phyloP scores from a whole-genome alignment of 2,888 invertebrate species.

The Ophion slaviceki region DNA sequence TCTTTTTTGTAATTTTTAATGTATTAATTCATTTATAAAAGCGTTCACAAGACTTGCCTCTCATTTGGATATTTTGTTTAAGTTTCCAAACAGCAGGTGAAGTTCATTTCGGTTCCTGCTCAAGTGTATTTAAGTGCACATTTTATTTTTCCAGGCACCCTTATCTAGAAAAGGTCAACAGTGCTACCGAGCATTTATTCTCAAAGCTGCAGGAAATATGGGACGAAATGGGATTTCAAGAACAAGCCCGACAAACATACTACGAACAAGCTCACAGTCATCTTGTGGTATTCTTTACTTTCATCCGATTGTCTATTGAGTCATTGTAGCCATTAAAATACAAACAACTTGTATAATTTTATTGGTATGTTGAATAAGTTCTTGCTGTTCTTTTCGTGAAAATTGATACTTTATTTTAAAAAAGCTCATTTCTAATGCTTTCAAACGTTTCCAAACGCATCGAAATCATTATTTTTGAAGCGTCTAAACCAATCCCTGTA shows the following conservation, averaged over 20 bases:
- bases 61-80: not conserved
- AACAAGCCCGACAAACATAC: slow-evolving; percentile 66
- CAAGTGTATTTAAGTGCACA: too few species aligned
- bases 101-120: not conserved
- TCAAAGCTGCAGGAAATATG: slow-evolving; percentile 71
- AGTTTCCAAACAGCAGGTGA: not conserved
- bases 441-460: too few species aligned
- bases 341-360: not conserved
- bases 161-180: slow-evolving; percentile 30
- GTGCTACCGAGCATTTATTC: slow-evolving; percentile 27
- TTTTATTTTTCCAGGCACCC: slow-evolving; percentile 38
- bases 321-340: not conserved
- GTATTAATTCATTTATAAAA: not conserved
- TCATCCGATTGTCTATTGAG: not conserved
- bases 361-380: too few species aligned
- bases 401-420: too few species aligned
- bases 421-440: too few species aligned
- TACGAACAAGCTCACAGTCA: slow-evolving; percentile 70
- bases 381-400: too few species aligned
- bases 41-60: not conserved
- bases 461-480: too few species aligned
- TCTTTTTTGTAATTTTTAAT: not conserved
- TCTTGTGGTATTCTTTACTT: slow-evolving; percentile 65
- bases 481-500: too few species aligned
- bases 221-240: slow-evolving; percentile 73